Evolutionary conservation across 2,797 vertebrate species (phyloP), one percentile per base, ranked within the genome.

Genomic region (Dermochelys coriacea): DNA sequence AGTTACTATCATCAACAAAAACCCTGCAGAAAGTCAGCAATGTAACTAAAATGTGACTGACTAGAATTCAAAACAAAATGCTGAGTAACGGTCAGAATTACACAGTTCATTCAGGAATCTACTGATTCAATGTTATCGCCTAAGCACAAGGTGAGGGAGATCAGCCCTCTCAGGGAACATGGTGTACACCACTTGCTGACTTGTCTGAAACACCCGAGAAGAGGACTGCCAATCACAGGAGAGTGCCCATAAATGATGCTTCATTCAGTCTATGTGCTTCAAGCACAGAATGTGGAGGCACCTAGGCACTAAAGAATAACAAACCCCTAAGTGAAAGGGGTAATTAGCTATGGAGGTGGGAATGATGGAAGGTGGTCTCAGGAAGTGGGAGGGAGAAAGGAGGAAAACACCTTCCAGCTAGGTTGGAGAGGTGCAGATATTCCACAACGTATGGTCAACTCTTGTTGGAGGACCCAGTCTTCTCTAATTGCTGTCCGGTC

Each of bases 51-150:
- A 82, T 2, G 6, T 12, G 12, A 88, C 23, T 7, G 2, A n/a
- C 23, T 12, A 51, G 29, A 82, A 49, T 18, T 45, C 87, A 91
- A 37, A 88, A 88, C 82, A 51, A 83, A 94, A 78, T 74, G 88
- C 88, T 89, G 86, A 93, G 75, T 85, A 80, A 83, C 54, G 41
- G 45, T 79, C 88, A 94, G 50, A 91, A 80, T 23, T 51, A 86
- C 74, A 82, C 82, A 86, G 57, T 54, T 91, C 80, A 55, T 88
- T 71, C 2, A 27, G 87, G 85, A 82, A 84, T 84, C 80, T 91
- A 91, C 86, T 86, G 80, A 91, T 68, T 68, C n/a, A 84, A 91
- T 68, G 41, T 47, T 34, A 78, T 55, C 79, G 47, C 31, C 10
- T 27, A 41, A 68, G 29, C 83, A 81, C 21, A 77, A 31, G 25